Conservation (phyloP, 2,113 vertebrate genomes). For the Panthera uncia region DNA sequence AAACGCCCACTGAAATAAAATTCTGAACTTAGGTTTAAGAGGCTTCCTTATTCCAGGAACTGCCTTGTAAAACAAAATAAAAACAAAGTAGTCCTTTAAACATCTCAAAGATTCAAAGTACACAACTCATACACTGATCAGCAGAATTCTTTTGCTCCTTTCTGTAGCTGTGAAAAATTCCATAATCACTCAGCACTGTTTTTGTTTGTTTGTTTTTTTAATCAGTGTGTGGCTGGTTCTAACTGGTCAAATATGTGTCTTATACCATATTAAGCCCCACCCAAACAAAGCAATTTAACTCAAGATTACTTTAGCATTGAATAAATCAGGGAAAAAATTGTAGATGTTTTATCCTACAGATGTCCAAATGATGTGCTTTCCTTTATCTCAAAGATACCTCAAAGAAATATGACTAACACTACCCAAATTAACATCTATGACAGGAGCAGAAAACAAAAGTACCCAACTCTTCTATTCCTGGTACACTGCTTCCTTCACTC, state of each 20-base stretch:
- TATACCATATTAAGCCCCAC: background rate
- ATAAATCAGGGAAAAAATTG: background rate
- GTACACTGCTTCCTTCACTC: background rate
- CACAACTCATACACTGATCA: background rate
- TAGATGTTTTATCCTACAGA: background rate
- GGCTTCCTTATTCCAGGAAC: background rate
- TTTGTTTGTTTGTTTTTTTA: background rate
- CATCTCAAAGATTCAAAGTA: background rate
- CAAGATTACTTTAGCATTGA: background rate
- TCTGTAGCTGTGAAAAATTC: background rate
- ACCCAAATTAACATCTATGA: background rate
- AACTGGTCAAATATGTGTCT: background rate
- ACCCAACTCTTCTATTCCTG: background rate
- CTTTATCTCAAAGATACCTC: background rate
- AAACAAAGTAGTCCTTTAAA: conserved; percentile 4
- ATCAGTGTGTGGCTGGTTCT: background rate
- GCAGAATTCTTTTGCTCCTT: background rate
- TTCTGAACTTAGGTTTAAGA: background rate
- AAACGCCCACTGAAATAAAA: background rate
- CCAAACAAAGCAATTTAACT: conserved; percentile 2
- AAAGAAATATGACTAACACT: background rate
- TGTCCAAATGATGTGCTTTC: background rate
- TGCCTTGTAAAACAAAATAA: conserved; percentile 15
- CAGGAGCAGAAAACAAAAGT: background rate
- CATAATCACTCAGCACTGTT: background rate